These are phyloP conservation scores for Trichosurus vulpecula DNA, from an alignment of 2,797 vertebrate species.

Conservation along the genomic window DNA sequence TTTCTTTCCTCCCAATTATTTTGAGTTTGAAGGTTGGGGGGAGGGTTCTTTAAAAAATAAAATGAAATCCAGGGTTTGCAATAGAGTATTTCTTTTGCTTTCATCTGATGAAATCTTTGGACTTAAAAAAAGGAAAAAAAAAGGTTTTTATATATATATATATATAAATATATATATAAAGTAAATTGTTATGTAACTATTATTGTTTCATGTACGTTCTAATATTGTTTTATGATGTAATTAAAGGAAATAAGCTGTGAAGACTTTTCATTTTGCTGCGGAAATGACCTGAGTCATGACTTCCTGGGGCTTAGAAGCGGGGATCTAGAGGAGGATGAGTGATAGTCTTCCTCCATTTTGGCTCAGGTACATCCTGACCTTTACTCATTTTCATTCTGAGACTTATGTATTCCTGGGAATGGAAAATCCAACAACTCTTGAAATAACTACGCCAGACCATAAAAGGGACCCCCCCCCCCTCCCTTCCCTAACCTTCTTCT, in stretches of 20 bases:
- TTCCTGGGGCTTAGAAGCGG: constrained; percentile 14
- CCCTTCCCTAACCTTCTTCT: background rate
- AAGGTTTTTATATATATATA: constrained; percentile 76
- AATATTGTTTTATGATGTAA: constrained; percentile 81
- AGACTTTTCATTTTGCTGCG: constrained; percentile 73
- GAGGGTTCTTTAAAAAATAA: constrained; percentile 51
- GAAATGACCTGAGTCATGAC: constrained; percentile 50
- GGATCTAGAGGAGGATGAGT: constrained; percentile 12
- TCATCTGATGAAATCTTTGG: constrained; percentile 72
- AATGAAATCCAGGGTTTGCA: constrained; percentile 67
- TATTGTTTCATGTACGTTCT: constrained; percentile 81
- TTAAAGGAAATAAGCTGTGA: constrained; percentile 81
- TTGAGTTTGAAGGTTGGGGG: constrained; percentile 43
- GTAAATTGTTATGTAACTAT: constrained; percentile 81
- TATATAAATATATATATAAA: constrained; percentile 78
- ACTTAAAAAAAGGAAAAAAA: constrained; percentile 66
- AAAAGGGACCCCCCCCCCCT: background rate
- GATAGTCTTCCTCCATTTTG: constrained; percentile 23
- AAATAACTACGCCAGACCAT: background rate
- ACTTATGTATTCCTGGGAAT: background rate
- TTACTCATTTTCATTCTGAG: background rate
- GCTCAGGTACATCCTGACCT: background rate
- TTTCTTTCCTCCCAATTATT: constrained; percentile 51
- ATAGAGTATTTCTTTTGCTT: constrained; percentile 79
- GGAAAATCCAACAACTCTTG: background rate